These are phyloP conservation scores for Lepidochitona cinerea DNA, from an alignment of 2,888 invertebrate species.

Conservation along the genomic window DNA sequence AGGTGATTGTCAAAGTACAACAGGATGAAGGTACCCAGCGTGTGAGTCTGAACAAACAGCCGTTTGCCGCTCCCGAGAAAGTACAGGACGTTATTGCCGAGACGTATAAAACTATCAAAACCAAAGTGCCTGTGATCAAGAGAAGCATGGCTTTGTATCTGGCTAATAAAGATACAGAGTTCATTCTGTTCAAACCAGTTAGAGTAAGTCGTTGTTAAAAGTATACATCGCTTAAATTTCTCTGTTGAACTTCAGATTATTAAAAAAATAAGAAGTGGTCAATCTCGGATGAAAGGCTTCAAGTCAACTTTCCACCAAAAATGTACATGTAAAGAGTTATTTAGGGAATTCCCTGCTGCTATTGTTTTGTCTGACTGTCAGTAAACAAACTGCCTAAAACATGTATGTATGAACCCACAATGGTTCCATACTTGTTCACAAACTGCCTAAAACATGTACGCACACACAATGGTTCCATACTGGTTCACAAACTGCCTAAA, in stretches of 20 bases:
- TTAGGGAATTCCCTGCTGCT: too few species aligned
- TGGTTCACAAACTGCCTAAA: too few species aligned
- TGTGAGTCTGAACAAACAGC: slow-evolving; percentile 73
- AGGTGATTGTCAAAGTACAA: slow-evolving; percentile 65
- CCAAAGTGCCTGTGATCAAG: slow-evolving; percentile 84
- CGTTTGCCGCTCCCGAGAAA: slow-evolving; percentile 81
- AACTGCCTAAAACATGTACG: too few species aligned
- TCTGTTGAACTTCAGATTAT: too few species aligned
- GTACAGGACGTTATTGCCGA: slow-evolving; percentile 83
- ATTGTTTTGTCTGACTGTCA: not conserved
- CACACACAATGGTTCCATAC: too few species aligned
- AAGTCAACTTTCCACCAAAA: too few species aligned
- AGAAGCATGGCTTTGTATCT: slow-evolving; percentile 95
- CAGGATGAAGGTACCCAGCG: slow-evolving; percentile 55
- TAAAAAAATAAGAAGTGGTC: too few species aligned
- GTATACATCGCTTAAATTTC: not conserved
- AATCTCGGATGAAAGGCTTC: too few species aligned
- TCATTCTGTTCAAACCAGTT: slow-evolving; percentile 94
- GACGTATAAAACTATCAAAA: slow-evolving; percentile 84
- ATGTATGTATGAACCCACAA: too few species aligned
- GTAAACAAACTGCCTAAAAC: too few species aligned
- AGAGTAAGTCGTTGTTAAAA: slow-evolving; percentile 75
- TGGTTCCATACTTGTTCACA: too few species aligned
- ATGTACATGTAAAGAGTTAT: too few species aligned
- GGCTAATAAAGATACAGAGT: slow-evolving; percentile 96